These are phyloP conservation scores for Drosophila paracracens DNA, from an alignment of 2,888 invertebrate genomes.

Conservation along the genomic window DNA sequence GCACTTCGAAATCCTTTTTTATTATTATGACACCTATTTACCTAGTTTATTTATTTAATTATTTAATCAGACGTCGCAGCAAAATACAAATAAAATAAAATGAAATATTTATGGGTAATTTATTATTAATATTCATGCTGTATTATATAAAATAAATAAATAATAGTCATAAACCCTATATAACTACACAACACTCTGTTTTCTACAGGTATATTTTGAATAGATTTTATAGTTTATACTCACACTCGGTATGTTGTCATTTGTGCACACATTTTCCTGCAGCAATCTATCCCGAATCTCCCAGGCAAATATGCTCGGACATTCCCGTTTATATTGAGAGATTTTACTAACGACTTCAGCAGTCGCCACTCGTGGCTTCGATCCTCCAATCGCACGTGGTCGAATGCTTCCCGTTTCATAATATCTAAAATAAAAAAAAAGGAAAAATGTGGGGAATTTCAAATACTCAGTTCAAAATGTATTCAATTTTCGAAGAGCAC, in stretches of 20 bases:
- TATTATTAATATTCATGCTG: neutral
- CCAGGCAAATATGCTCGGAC: constrained; percentile 99
- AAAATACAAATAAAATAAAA: neutral
- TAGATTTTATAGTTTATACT: constrained; percentile 85
- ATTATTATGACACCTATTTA: neutral
- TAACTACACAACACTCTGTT: neutral
- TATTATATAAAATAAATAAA: too few species aligned
- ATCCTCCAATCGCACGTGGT: constrained; percentile 97
- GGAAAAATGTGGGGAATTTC: neutral
- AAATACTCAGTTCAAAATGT: neutral
- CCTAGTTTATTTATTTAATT: neutral
- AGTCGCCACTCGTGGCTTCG: constrained; percentile 97
- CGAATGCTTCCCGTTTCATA: constrained; percentile 99
- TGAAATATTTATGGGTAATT: neutral
- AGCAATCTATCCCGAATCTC: constrained; percentile 97
- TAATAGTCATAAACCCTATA: too few species aligned
- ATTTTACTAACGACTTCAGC: constrained; percentile 97
- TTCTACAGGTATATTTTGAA: neutral
- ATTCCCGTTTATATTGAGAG: constrained; percentile 97
- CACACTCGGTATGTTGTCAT: constrained; percentile 98
- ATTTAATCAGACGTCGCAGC: too few species aligned
- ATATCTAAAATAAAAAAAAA: constrained; percentile 87
- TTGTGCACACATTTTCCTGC: constrained; percentile 96
- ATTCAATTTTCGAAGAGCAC: neutral
- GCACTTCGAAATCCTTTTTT: too few species aligned